phyloP scores from a whole-genome alignment of 1,140 invertebrate species.

The Drosophila quadrilineata region DNA sequence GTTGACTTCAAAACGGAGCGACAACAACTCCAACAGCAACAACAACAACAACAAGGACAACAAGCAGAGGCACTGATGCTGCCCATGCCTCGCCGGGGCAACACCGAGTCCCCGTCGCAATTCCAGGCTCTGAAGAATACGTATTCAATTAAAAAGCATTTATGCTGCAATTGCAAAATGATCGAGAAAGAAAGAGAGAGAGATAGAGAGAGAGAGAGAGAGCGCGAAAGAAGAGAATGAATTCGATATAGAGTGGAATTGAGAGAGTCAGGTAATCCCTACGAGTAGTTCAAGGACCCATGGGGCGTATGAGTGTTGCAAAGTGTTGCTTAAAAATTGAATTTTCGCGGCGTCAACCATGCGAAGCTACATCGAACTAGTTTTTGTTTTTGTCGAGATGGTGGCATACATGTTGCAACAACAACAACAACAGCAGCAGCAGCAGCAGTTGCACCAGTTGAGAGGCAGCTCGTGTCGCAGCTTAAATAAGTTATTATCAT shows the following conservation, averaged over 20 bases:
- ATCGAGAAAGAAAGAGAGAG: neutral
- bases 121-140: conserved; percentile 58
- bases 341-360: conserved; percentile 47
- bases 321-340: conserved; percentile 76
- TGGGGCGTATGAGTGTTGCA: conserved; percentile 76
- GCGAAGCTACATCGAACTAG: conserved; percentile 16
- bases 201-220: neutral
- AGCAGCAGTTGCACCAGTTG: neutral
- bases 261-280: too few species aligned
- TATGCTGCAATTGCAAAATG: conserved; percentile 66
- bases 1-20: conserved; percentile 54
- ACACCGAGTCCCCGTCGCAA: neutral
- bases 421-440: neutral
- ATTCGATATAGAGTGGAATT: too few species aligned
- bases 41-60: conserved; percentile 15
- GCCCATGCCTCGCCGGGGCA: too few species aligned
- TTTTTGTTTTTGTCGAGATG: too few species aligned
- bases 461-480: conserved; percentile 17
- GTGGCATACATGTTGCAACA: too few species aligned
- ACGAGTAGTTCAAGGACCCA: conserved; percentile 57
- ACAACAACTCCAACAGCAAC: conserved; percentile 42
- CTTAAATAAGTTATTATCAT: conserved; percentile 80
- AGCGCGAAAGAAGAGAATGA: conserved; percentile 14
- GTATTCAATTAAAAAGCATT: conserved; percentile 79
- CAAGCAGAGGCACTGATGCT: conserved; percentile 50